Evolutionary conservation across 2,113 vertebrate species (phyloP), one percentile per base, ranked within the genome.

Genomic region (Plecturocebus donacophilus): DNA sequence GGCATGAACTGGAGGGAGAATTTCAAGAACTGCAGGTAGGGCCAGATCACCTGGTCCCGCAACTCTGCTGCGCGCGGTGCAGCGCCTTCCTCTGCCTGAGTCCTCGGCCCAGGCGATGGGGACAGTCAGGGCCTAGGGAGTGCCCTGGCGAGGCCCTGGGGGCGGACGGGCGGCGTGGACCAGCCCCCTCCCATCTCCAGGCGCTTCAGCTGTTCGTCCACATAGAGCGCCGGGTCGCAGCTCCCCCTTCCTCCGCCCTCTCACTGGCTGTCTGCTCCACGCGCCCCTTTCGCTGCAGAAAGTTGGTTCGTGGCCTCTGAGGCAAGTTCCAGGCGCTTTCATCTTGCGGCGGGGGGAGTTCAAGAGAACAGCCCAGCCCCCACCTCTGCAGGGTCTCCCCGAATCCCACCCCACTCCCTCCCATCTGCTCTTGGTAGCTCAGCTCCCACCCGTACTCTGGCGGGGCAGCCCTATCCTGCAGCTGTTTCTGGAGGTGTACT

Each of bases 11-110:
- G 90, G 99, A 99, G 32, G 98, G 98, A 91, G 99, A 99, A 98
- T 99, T 99, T 97, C 99, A 99, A 98, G 99, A 99, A 97, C 97
- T 99, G 73, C 99, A 99, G 99, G 99, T 99, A 97, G 89, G 96
- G 96, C 94, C 88, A 83, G 77, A 61, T 90, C 85, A 91, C 91
- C 93, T 94, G 77, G 92, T 87, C 92, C 76, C 52, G 87, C 93
- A 47, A 54, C 84, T 94, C 94, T 30, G 84, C 81, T 38, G 2
- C 81, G 88, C 81, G 94, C 32, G 17, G 76, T 35, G 90, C 82
- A 25, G 71, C 9, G 70, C 77, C 35, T 66, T 64, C 47, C 70
- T 35, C 30, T 54, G 52, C 81, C 71, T 38, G 70, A 61, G 42
- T 14, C 16, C 42, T 49, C 54, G 4, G 87, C 61, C 66, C 13